Evolutionary conservation across 2,113 vertebrate species (phyloP).

Genomic region (Anhinga rufa): DNA sequence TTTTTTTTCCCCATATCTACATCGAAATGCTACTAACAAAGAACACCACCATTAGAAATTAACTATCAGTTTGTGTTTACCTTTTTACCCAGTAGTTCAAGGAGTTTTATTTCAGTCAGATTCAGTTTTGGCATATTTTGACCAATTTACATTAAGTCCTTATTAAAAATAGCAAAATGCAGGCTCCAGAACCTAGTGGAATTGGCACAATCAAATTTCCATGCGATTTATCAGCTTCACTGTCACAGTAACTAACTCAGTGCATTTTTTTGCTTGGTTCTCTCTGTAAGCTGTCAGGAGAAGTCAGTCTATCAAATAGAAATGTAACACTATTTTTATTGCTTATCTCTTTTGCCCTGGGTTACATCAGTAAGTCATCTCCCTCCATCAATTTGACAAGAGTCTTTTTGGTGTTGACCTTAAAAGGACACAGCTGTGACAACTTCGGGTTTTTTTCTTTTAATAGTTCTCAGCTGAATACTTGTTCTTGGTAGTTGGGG

Average conservation of each 20-base stretch:
- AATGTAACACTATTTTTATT: conserved; percentile 44
- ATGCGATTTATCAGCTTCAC: background rate
- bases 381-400: background rate
- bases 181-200: background rate
- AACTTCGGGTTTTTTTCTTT: background rate
- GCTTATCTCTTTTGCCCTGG: conserved; percentile 43
- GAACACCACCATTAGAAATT: background rate
- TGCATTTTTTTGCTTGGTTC: background rate
- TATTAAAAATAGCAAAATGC: background rate
- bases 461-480: conserved; percentile 19
- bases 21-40: background rate
- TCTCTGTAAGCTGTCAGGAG: background rate
- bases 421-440: conserved; percentile 54
- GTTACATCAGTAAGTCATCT: conserved; percentile 56
- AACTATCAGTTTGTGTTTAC: background rate
- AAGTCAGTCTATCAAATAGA: conserved; percentile 41
- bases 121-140: background rate
- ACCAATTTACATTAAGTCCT: background rate
- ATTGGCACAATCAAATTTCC: background rate
- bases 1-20: background rate
- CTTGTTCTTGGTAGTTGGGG: background rate
- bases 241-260: background rate
- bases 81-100: background rate
- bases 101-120: background rate
- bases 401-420: conserved; percentile 40